Percentiles rank a stretch among this genome's conserved stretches.
Evolutionary conservation across 2,888 invertebrate species (phyloP).

Genomic region (Hemithea aestivaria): DNA sequence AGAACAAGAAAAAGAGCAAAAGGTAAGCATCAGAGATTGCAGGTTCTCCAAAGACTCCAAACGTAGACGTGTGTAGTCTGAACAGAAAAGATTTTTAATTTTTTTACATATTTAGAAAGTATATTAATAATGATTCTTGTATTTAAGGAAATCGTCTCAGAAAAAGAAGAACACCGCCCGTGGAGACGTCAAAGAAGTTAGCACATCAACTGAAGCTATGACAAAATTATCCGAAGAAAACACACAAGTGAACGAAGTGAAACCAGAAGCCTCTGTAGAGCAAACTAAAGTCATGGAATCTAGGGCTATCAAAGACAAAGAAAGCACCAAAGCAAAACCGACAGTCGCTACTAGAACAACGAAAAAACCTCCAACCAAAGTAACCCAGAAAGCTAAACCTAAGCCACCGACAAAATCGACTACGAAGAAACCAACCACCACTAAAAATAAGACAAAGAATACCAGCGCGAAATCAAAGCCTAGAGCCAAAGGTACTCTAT

Average conservation of each 20-base stretch:
- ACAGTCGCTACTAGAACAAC: slow-evolving; percentile 42
- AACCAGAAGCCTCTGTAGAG: slow-evolving; percentile 31
- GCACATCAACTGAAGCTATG: slow-evolving; percentile 38
- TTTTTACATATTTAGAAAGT: too few species aligned
- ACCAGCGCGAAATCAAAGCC: slow-evolving; percentile 78
- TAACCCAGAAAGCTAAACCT: slow-evolving; percentile 49
- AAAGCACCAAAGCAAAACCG: slow-evolving; percentile 58
- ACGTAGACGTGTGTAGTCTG: too few species aligned
- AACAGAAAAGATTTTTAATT: too few species aligned
- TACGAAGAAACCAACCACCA: slow-evolving; percentile 51
- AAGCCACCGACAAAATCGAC: slow-evolving; percentile 59
- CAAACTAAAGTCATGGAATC: slow-evolving; percentile 37
- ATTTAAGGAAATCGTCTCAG: slow-evolving; percentile 51
- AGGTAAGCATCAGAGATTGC: slow-evolving; percentile 42
- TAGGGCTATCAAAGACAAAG: slow-evolving; percentile 58
- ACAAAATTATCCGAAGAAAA: slow-evolving; percentile 44
- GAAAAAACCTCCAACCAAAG: slow-evolving; percentile 43
- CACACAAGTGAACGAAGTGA: slow-evolving; percentile 36
- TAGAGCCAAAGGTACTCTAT: slow-evolving; percentile 87
- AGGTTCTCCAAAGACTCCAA: too few species aligned
- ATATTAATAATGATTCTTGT: too few species aligned
- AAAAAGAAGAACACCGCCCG: slow-evolving; percentile 66
- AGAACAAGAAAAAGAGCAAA: slow-evolving; percentile 53
- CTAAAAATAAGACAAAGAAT: slow-evolving; percentile 62
- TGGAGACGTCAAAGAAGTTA: slow-evolving; percentile 43